A percentile compares a stretch with the other conserved stretches of the same genome.
Conservation (phyloP, 2,797 vertebrate genomes). For the Hypotaenidia philippensis region DNA sequence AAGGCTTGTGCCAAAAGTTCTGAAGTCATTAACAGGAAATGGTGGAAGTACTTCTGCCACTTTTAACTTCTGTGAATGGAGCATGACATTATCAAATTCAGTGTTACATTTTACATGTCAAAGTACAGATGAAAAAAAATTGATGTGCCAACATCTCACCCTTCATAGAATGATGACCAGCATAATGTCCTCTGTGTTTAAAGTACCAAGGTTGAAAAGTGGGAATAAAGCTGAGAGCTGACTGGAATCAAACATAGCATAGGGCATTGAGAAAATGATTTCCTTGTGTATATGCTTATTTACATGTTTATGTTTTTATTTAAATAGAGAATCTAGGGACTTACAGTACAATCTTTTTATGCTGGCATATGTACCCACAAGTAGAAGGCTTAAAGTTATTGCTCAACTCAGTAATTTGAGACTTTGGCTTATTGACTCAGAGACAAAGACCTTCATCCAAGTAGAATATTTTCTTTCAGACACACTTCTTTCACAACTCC, state of each 20-base stretch:
- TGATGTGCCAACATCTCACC: neutral
- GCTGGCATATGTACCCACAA: neutral
- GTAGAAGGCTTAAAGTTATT: neutral
- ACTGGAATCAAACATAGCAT: slow-evolving; percentile 13
- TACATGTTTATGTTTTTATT: neutral
- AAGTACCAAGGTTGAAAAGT: neutral
- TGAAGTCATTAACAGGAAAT: neutral
- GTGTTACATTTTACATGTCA: neutral
- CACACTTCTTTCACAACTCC: neutral
- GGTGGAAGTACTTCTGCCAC: neutral
- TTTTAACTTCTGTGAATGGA: neutral
- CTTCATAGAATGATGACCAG: neutral
- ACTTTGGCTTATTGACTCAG: neutral
- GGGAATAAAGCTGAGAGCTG: neutral
- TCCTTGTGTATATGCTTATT: neutral
- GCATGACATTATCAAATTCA: neutral
- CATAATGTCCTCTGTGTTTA: neutral
- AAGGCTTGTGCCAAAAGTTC: neutral
- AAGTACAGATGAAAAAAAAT: neutral
- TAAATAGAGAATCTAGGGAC: neutral
- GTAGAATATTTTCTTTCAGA: neutral
- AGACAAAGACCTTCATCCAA: neutral
- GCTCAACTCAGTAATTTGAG: neutral
- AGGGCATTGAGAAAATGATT: neutral
- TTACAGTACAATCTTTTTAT: neutral